Base-by-base conservation (phyloP, 1,140 invertebrate genomes). In the Drosophila burlai region DNA sequence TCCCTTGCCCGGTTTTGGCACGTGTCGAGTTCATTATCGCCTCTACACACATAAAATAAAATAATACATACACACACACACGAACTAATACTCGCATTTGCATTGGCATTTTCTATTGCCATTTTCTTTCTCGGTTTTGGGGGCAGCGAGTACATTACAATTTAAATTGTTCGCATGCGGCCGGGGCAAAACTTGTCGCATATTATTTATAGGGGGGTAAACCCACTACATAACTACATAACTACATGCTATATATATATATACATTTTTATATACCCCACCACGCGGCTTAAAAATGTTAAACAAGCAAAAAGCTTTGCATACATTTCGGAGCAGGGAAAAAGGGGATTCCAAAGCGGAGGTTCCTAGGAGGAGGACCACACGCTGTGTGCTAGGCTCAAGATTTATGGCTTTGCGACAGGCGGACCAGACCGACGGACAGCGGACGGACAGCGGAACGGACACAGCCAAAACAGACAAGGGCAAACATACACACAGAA, bases 11-110 rank as follows among this genome's bases (percentile, higher is more conserved):
- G 34, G 42, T 31, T 61, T 62, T 47, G 65, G 71, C 63, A 78
- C 76, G 78, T 80, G 78, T 64, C 58, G 85, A 91, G 86, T 90
- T 91, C 85, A 90, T 90, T 90, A 90, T 85, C 85, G 86, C 85
- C 69, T 72, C 72, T 69, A 50, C 52, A 72, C 21, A 65, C 63
- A 60, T 61, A 65, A 26, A 65, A 59, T 29, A 61, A 47, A 49
- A 68, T 63, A 63, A 65, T 18, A 49, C 38, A 71, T 21, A 71
- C 16, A 63, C n/a, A 49, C 38, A 71, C 16, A 63, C 21, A 21
- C 4, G n/a, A 11, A 36, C 21, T 34, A 42, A 50, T 40, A 11
- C 9, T 11, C 18, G 50, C 67, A 80, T 80, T 80, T 80, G 77
- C 77, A 80, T 80, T 80, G 76, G 75, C 75, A 72, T 78, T 79